A percentile compares a stretch with the other conserved stretches of the same genome.
Evolutionary conservation across 2,888 invertebrate species (phyloP).

Genomic region (Aspidiotus destructor): DNA sequence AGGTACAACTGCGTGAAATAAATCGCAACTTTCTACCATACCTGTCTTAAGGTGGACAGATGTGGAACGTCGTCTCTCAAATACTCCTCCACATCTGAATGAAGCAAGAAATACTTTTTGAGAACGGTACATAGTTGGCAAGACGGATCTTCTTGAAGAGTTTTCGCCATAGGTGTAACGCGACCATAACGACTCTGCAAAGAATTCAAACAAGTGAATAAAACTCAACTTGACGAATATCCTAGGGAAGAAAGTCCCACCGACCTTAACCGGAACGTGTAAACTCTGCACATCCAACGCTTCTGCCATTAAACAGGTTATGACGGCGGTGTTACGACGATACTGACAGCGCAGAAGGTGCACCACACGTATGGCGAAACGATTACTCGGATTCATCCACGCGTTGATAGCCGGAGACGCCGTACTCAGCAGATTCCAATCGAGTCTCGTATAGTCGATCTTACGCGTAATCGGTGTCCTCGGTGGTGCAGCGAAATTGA

Average conservation of each 20-base stretch:
- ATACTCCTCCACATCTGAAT: conserved; percentile 71
- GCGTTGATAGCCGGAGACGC: conserved; percentile 94
- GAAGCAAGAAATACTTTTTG: conserved; percentile 69
- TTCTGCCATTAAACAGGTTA: conserved; percentile 91
- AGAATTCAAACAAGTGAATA: neutral
- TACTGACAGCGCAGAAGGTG: conserved; percentile 71
- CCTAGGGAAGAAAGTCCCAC: neutral
- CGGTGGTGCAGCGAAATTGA: conserved; percentile 95
- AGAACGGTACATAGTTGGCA: conserved; percentile 85
- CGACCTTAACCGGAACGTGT: conserved; percentile 67
- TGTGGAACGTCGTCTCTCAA: conserved; percentile 78
- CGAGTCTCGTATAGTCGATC: conserved; percentile 86
- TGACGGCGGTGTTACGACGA: conserved; percentile 69
- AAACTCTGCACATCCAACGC: conserved; percentile 78
- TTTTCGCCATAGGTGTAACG: conserved; percentile 75
- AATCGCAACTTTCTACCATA: conserved; percentile 40
- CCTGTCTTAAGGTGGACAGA: conserved; percentile 77
- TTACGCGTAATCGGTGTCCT: conserved; percentile 86
- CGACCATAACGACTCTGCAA: conserved; percentile 79
- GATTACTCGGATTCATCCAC: conserved; percentile 93
- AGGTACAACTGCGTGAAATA: neutral
- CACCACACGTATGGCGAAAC: conserved; percentile 73
- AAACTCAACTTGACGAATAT: neutral
- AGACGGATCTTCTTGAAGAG: conserved; percentile 89
- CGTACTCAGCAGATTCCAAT: conserved; percentile 93